phyloP scores from a whole-genome alignment of 1,140 invertebrate genomes.

The Drosophila murphyi region DNA sequence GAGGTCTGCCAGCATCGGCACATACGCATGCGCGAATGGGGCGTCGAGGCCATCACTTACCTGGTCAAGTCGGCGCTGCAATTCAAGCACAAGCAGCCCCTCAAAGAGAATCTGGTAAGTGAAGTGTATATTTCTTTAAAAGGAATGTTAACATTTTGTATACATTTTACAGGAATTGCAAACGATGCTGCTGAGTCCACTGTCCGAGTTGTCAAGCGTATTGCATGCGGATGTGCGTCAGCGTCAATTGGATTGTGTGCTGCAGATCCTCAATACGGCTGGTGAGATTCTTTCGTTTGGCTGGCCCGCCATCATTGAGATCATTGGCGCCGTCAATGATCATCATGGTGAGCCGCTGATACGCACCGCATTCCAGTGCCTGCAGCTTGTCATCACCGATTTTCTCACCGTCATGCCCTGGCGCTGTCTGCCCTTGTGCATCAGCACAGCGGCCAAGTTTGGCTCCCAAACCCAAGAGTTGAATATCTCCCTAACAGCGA shows the following conservation, averaged over 20 bases:
- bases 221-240: slow-evolving; percentile 96
- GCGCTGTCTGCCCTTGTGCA: slow-evolving; percentile 94
- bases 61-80: slow-evolving; percentile 96
- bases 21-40: slow-evolving; percentile 98
- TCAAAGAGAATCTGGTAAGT: slow-evolving; percentile 92
- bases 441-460: slow-evolving; percentile 98
- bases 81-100: slow-evolving; percentile 93
- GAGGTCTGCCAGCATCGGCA: slow-evolving; percentile 99
- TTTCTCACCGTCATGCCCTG: slow-evolving; percentile 95
- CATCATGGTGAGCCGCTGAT: slow-evolving; percentile 97
- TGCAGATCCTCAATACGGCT: slow-evolving; percentile 95
- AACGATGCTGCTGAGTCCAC: slow-evolving; percentile 93
- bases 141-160: background rate
- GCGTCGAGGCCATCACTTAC: slow-evolving; percentile 97
- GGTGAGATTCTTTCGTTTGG: slow-evolving; percentile 96
- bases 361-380: slow-evolving; percentile 96
- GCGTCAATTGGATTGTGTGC: slow-evolving; percentile 96
- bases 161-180: slow-evolving; percentile 89
- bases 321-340: slow-evolving; percentile 96
- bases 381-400: slow-evolving; percentile 98
- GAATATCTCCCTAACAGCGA: slow-evolving; percentile 99
- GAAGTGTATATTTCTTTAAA: background rate
- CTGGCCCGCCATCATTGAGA: slow-evolving; percentile 97
- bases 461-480: slow-evolving; percentile 98
- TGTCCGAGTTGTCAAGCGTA: slow-evolving; percentile 95